phyloP scores from a whole-genome alignment of 1,140 invertebrate species.

The Lepidotrigona ventralis region DNA sequence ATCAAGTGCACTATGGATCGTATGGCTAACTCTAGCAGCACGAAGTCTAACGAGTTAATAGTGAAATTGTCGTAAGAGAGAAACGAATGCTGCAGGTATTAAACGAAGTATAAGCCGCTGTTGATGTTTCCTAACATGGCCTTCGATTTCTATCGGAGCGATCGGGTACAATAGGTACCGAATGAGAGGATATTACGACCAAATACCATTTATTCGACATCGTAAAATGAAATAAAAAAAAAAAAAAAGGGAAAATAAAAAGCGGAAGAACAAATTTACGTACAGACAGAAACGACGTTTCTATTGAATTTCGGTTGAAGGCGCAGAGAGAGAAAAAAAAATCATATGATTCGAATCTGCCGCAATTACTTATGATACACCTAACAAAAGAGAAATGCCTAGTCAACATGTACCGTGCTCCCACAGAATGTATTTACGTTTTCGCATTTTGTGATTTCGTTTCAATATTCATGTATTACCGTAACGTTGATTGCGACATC shows the following conservation, averaged over 20 bases:
- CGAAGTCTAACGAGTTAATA: constrained; percentile 67
- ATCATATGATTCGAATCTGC: background rate
- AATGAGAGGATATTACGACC: constrained; percentile 26
- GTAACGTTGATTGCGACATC: constrained; percentile 5
- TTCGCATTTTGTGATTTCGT: constrained; percentile 16
- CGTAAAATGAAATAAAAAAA: constrained; percentile 9
- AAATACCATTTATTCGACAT: constrained; percentile 49
- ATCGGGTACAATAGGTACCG: constrained; percentile 16
- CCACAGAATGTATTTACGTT: constrained; percentile 10
- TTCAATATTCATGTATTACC: constrained; percentile 28
- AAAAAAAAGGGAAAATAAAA: too few species aligned
- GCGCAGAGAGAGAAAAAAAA: background rate
- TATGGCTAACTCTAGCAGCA: constrained; percentile 66
- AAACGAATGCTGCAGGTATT: constrained; percentile 53
- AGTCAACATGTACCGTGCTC: constrained; percentile 31
- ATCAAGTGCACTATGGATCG: constrained; percentile 62
- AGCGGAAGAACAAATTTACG: constrained; percentile 27
- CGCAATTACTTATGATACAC: constrained; percentile 23
- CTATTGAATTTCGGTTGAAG: constrained; percentile 47
- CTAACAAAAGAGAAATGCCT: constrained; percentile 29
- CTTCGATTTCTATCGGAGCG: constrained; percentile 40
- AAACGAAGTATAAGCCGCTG: constrained; percentile 54
- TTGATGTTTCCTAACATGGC: constrained; percentile 59
- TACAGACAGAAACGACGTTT: constrained; percentile 45
- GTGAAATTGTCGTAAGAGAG: constrained; percentile 62